A percentile compares a stretch with the other conserved stretches of the same genome.
Evolutionary conservation across 1,140 invertebrate genomes (phyloP).

Genomic region (Lepidostoma basale): DNA sequence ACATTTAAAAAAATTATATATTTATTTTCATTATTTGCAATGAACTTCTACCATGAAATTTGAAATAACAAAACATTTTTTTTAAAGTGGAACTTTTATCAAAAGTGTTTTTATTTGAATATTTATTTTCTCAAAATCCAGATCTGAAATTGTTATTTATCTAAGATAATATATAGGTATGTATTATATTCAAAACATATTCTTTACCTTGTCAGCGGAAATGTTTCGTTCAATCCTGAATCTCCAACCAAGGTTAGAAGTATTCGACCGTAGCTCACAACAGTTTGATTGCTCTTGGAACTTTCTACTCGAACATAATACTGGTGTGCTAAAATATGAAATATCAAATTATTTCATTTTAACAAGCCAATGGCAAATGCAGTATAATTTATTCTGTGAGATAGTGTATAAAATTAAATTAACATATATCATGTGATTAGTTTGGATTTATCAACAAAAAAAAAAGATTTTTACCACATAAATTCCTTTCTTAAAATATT

Average conservation of each 20-base stretch:
- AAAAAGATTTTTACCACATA: not conserved
- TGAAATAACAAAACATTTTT: too few species aligned
- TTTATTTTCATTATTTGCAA: too few species aligned
- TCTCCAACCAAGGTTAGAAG: constrained; percentile 83
- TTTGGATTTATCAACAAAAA: not conserved
- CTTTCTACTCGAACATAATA: constrained; percentile 83
- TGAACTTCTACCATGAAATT: too few species aligned
- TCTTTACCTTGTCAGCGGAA: constrained; percentile 79
- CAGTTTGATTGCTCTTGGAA: constrained; percentile 66
- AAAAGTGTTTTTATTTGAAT: too few species aligned
- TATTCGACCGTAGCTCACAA: constrained; percentile 79
- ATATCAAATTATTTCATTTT: not conserved
- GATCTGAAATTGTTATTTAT: too few species aligned
- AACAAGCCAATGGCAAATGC: too few species aligned
- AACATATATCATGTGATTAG: not conserved
- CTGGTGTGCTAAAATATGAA: constrained; percentile 72
- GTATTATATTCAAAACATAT: not conserved
- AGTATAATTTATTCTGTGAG: too few species aligned
- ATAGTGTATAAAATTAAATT: not conserved
- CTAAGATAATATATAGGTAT: too few species aligned
- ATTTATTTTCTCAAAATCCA: too few species aligned
- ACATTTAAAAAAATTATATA: too few species aligned
- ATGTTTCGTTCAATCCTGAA: constrained; percentile 84
- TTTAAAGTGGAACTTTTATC: too few species aligned
- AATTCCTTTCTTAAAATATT: not conserved